Conservation (phyloP, 2,888 invertebrate species). For the Chironomus tentans region DNA sequence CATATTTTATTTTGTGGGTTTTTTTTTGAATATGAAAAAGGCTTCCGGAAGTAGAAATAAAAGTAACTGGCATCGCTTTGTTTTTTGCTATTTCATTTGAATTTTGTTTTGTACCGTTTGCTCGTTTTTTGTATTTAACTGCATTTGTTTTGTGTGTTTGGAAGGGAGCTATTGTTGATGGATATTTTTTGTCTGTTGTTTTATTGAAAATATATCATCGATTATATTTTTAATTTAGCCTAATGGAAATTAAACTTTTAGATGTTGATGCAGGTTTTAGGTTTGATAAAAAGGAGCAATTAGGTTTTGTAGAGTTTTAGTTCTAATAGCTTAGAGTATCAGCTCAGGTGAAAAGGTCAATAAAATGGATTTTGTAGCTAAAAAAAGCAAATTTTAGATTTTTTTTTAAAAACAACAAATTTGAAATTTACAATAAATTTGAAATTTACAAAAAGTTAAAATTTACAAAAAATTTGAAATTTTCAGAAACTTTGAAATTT, state of each 20-base stretch:
- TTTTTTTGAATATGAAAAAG: not conserved
- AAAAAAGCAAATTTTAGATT: too few species aligned
- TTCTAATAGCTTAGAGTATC: too few species aligned
- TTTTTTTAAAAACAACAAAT: too few species aligned
- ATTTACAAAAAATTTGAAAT: too few species aligned
- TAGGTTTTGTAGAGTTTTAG: not conserved
- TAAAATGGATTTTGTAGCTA: too few species aligned
- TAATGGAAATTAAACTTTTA: too few species aligned
- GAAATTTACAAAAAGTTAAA: too few species aligned
- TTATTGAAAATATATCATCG: not conserved
- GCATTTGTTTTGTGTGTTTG: too few species aligned
- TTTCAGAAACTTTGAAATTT: too few species aligned
- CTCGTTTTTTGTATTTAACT: not conserved
- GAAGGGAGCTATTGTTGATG: not conserved
- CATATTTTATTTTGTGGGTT: not conserved
- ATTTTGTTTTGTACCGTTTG: not conserved
- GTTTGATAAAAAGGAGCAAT: not conserved
- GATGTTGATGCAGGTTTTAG: not conserved
- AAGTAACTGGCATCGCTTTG: not conserved
- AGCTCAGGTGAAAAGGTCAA: too few species aligned
- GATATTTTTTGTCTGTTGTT: not conserved
- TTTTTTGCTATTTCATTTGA: not conserved
- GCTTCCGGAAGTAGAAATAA: conserved; percentile 6
- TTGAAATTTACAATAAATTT: too few species aligned
- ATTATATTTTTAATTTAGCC: not conserved